phyloP scores from a whole-genome alignment of 2,113 vertebrate species.

The Symphodus melops region DNA sequence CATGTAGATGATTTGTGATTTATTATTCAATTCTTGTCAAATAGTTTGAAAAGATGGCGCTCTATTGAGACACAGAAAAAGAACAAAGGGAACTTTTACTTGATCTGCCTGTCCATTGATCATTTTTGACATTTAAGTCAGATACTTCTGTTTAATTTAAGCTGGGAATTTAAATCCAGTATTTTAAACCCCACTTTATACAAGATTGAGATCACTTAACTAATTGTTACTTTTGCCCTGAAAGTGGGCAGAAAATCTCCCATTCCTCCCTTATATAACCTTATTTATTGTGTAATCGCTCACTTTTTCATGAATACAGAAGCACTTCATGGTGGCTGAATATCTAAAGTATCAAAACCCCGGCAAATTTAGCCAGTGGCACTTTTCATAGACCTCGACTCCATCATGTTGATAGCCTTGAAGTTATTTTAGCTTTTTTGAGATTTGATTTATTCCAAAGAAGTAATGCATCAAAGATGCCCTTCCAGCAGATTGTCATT shows the following conservation, averaged over 20 bases:
- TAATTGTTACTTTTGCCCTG: not conserved
- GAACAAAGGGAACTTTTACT: not conserved
- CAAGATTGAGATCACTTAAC: not conserved
- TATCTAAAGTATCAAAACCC: conserved; percentile 46
- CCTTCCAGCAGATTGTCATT: conserved; percentile 65
- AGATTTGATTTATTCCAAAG: conserved; percentile 68
- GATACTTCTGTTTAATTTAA: not conserved
- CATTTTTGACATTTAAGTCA: too few relatives aligned
- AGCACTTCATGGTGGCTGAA: conserved; percentile 14
- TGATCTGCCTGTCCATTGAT: not conserved
- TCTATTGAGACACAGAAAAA: not conserved
- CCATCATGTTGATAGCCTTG: conserved; percentile 55
- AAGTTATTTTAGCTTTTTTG: conserved; percentile 53
- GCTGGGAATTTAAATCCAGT: not conserved
- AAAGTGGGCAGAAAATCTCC: conserved; percentile 7
- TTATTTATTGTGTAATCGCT: conserved; percentile 30
- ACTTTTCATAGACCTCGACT: conserved; percentile 35
- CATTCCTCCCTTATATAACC: conserved; percentile 2
- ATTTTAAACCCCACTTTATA: not conserved
- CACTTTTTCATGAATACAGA: conserved; percentile 23
- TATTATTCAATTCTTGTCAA: too few relatives aligned
- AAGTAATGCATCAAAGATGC: conserved; percentile 60
- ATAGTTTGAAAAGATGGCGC: too few relatives aligned
- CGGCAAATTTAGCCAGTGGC: conserved; percentile 49
- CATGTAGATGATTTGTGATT: too few relatives aligned